These are phyloP conservation scores for Lagenorhynchus albirostris DNA, from an alignment of 2,113 vertebrate genomes.

Conservation along the genomic window DNA sequence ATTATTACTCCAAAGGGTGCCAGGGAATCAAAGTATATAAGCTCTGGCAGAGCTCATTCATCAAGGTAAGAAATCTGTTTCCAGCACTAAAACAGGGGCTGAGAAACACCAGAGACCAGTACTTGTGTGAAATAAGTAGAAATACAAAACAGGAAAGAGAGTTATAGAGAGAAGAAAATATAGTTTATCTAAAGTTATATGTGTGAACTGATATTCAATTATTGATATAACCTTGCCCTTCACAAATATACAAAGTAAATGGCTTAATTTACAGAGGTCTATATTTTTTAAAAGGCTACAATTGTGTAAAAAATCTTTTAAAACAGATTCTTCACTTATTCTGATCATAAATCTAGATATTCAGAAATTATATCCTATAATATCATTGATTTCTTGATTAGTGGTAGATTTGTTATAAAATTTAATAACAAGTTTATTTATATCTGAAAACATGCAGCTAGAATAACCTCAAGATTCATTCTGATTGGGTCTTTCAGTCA, in stretches of 20 bases:
- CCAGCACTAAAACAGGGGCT: slow-evolving; percentile 60
- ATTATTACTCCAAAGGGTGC: slow-evolving; percentile 65
- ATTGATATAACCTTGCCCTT: slow-evolving; percentile 15
- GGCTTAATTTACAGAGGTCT: background rate
- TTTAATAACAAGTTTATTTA: background rate
- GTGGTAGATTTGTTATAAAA: background rate
- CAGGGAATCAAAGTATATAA: slow-evolving; percentile 65
- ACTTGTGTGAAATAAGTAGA: slow-evolving; percentile 29
- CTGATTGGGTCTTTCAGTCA: background rate
- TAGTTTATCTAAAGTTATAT: slow-evolving; percentile 7
- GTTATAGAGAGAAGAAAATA: slow-evolving; percentile 37
- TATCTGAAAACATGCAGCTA: background rate
- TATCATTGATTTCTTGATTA: background rate
- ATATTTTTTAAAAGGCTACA: background rate
- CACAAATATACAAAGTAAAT: slow-evolving; percentile 7
- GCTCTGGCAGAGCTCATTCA: slow-evolving; percentile 67
- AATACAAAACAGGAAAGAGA: background rate
- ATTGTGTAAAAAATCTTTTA: background rate
- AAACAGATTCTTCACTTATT: background rate
- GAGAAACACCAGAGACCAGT: slow-evolving; percentile 36
- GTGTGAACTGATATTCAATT: background rate
- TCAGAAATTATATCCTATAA: background rate
- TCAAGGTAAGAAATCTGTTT: slow-evolving; percentile 72
- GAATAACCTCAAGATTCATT: background rate
- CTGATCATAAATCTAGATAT: background rate